Base-by-base conservation (phyloP, 2,888 invertebrate species). In the Lepidochrysops patricia region DNA sequence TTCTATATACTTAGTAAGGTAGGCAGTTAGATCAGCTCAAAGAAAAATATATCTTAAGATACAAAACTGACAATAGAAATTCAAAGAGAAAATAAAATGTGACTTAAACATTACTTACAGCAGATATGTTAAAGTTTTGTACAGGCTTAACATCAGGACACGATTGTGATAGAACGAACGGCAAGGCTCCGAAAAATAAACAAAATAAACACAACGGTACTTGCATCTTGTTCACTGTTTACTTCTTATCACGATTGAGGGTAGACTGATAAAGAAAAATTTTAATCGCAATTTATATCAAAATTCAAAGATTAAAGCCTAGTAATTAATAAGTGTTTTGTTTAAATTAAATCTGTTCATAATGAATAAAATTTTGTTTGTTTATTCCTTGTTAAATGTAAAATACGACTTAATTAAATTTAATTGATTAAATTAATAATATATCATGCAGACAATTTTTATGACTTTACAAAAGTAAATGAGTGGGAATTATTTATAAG, bases 71-170 rank as follows among this genome's bases (percentile, higher is more conserved):
- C n/a, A n/a, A n/a, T n/a, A n/a, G n/a, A n/a, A n/a, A n/a, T n/a
- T n/a, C n/a, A n/a, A n/a, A n/a, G n/a, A n/a, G n/a, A n/a, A n/a
- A n/a, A n/a, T n/a, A n/a, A n/a, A n/a, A n/a, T n/a, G n/a, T n/a
- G n/a, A n/a, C n/a, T n/a, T n/a, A n/a, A n/a, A 35, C 13, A 23
- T n/a, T 26, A 26, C 50, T 50, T 50, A 50, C 50, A 50, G 50
- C 50, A 50, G 50, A 26, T n/a, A 50, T 26, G 26, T 50, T 50
- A n/a, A 50, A 50, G 6, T 50, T 50, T 12, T 5, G n/a, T 5
- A 50, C 50, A 26, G 50, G 50, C 26, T 50, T 25, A 6, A 50
- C 50, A 50, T 50, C 50, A 3, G 50, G 50, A 5, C 50, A 50
- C 13, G 37, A 37, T 50, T 50, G 50, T 50, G 50, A 26, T n/a